A percentile compares a stretch with the other conserved stretches of the same genome.
These are phyloP conservation scores for Lophotis ruficrista DNA, from an alignment of 2,113 vertebrate species.

Conservation along the genomic window DNA sequence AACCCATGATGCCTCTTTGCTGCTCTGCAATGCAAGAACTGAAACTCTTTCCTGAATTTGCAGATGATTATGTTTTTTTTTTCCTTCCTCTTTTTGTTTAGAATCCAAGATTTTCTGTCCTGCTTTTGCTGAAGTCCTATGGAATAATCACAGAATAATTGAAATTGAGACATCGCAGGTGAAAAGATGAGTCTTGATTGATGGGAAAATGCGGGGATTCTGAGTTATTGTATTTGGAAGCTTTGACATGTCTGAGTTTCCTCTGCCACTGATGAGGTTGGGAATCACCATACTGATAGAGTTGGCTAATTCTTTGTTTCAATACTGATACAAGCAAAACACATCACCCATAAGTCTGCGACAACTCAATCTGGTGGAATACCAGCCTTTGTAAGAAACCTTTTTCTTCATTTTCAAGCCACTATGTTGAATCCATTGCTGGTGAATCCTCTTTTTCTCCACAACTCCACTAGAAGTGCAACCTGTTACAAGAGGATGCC, in stretches of 20 bases:
- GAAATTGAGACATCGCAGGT: not conserved
- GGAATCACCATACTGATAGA: not conserved
- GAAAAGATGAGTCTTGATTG: not conserved
- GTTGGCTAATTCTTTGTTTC: too few relatives aligned
- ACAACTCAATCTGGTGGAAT: too few relatives aligned
- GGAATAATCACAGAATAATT: not conserved
- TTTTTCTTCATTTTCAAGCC: not conserved
- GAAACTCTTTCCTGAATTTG: not conserved
- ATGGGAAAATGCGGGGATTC: not conserved
- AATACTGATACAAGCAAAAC: too few relatives aligned
- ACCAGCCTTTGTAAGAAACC: not conserved
- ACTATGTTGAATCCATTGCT: not conserved
- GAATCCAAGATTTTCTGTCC: not conserved
- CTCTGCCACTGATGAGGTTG: not conserved
- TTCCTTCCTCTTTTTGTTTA: not conserved
- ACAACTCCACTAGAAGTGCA: not conserved
- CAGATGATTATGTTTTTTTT: not conserved
- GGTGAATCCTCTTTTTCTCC: not conserved
- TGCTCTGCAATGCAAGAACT: not conserved
- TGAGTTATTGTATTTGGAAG: not conserved
- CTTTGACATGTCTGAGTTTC: fast-evolving
- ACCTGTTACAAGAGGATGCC: not conserved
- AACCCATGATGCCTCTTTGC: not conserved
- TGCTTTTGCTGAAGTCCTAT: not conserved
- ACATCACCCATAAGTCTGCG: too few relatives aligned